Conservation (phyloP, 1,140 invertebrate species). For the Drosophila quadrilineata region DNA sequence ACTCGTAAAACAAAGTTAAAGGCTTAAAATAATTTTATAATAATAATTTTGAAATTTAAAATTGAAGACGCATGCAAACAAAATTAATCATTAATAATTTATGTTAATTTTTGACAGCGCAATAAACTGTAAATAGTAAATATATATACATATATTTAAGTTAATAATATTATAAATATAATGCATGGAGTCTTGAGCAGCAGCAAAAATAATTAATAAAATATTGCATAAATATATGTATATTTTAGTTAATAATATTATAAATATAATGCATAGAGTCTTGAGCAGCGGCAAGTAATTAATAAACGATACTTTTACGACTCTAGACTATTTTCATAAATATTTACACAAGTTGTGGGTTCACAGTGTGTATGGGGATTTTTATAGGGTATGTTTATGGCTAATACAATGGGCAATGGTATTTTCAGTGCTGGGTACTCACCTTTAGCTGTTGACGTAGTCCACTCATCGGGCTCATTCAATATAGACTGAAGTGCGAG, state of each 20-base stretch:
- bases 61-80: too few species aligned
- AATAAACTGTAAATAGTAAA: too few species aligned
- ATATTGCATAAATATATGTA: too few species aligned
- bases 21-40: too few species aligned
- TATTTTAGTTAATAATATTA: neutral
- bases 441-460: conserved; percentile 79
- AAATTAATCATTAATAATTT: conserved; percentile 1
- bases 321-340: conserved; percentile 50
- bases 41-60: too few species aligned
- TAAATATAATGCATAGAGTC: neutral
- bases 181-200: neutral
- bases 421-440: conserved; percentile 39
- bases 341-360: conserved; percentile 56
- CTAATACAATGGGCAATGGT: too few species aligned
- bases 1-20: too few species aligned
- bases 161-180: neutral
- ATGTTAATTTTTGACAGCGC: too few species aligned
- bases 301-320: neutral
- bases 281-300: neutral
- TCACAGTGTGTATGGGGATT: neutral
- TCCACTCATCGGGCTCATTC: conserved; percentile 80
- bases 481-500: conserved; percentile 38
- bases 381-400: neutral
- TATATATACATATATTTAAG: too few species aligned
- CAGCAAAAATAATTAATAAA: neutral